Evolutionary conservation across 35 echinoderm and acorn worm genomes (phyloP), one percentile per base, ranked within the genome.

Genomic region (Heliocidaris tuberculata): DNA sequence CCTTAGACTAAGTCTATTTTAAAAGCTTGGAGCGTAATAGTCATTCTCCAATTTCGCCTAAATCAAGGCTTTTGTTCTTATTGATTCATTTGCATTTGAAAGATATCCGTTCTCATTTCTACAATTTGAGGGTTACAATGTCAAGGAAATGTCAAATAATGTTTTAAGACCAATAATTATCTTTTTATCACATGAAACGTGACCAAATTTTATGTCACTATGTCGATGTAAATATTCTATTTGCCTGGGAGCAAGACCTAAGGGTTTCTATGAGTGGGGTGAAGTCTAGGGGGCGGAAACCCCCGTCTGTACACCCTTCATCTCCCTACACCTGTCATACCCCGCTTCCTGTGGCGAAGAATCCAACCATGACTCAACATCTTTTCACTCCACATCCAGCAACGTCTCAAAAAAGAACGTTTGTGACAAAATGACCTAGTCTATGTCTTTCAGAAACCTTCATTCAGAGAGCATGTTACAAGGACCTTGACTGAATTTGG

Each of bases 361-460:
- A 89, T 89, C 87, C 24, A 9, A 89, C 87, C 87, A 89, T 89
- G 87, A 89, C 87, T 89, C 87, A 89, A 89, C 87, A 9, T 42
- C 31, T 89, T 89, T 89, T 89, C 31, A 48, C 15, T 48, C 87
- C 29, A 89, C 31, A 89, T 89, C 65, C 21, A 78, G 7, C 65
- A 7, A 48, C 87, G 87, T 89, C 87, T 32, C 87, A 89, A 89
- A 19, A 47, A 89, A 89, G 47, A 89, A 89, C 87, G 65, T 78
- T 78, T 78, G 24, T 78, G 65, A 78, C 65, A 78, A 78, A 71
- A 70, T 16, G 60, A 78, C 65, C 21, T 78, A 78, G 65, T 78
- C 65, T 78, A 78, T 78, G 65, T n/a, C 65, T 78, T 78, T 78
- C 65, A 78, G 65, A 7, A 78, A 78, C 65, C 65, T 78, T 78